Conservation (phyloP, 2,797 vertebrate genomes). For the Hapalemur alaotrensis region DNA sequence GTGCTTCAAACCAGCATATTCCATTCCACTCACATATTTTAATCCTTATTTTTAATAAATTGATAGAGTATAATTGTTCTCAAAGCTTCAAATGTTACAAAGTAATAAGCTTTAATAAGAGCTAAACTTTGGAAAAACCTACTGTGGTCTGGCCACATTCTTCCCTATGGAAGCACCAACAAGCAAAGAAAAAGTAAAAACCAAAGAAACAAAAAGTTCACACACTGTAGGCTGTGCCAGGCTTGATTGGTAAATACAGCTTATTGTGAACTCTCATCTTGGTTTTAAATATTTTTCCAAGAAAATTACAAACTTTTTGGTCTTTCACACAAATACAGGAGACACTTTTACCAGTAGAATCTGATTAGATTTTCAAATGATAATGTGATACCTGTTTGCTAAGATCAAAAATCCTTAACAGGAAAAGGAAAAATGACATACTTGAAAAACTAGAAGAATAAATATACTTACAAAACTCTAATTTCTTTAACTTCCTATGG, state of each 20-base stretch:
- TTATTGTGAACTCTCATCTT: not conserved
- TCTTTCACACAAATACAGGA: not conserved
- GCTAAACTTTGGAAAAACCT: not conserved
- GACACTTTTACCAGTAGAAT: not conserved
- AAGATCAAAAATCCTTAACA: not conserved
- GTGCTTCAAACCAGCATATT: not conserved
- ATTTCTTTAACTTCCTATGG: not conserved
- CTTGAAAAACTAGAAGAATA: not conserved
- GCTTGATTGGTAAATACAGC: not conserved
- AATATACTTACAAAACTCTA: not conserved
- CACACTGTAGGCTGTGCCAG: not conserved
- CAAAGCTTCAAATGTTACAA: not conserved
- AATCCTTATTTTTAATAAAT: slow-evolving; percentile 38
- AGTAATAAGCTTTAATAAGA: not conserved
- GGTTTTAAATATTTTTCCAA: not conserved
- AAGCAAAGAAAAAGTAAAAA: not conserved
- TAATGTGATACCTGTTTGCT: not conserved
- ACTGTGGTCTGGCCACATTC: not conserved
- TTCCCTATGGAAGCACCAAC: not conserved
- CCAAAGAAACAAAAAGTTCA: not conserved
- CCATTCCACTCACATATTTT: not conserved
- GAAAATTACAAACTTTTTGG: not conserved
- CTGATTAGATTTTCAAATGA: not conserved
- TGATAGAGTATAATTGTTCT: not conserved
- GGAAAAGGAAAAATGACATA: not conserved